Percentiles rank a stretch among this genome's conserved stretches.
Evolutionary conservation across 1,140 invertebrate genomes (phyloP).

Genomic region (Colletes latitarsis): DNA sequence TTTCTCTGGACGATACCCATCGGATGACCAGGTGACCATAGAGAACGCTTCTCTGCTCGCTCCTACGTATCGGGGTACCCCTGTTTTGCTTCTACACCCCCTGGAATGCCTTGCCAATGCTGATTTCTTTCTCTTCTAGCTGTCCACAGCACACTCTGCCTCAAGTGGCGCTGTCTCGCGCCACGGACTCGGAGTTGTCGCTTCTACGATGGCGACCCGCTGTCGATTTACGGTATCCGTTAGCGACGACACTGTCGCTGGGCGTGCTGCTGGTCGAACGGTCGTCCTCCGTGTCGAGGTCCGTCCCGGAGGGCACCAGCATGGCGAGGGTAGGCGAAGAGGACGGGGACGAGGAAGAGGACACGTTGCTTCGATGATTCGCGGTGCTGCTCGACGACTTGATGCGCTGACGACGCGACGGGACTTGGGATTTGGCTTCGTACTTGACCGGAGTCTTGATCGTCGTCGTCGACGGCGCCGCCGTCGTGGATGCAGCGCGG

Average conservation of each 20-base stretch:
- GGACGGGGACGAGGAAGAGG: constrained; percentile 4
- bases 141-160: constrained; percentile 34
- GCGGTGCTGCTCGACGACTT: constrained; percentile 14
- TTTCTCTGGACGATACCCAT: constrained; percentile 15
- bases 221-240: constrained; percentile 14
- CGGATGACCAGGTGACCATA: constrained; percentile 21
- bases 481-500: constrained; percentile 3
- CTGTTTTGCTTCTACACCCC: constrained; percentile 20
- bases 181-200: constrained; percentile 47
- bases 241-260: not conserved
- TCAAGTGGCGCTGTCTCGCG: constrained; percentile 57
- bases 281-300: constrained; percentile 1
- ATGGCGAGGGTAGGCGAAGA: constrained; percentile 42
- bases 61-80: constrained; percentile 15
- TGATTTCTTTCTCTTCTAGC: constrained; percentile 58
- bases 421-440: constrained; percentile 6
- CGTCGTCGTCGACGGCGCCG: constrained; percentile 54
- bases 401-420: constrained; percentile 22
- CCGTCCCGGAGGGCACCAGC: constrained; percentile 22
- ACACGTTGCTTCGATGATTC: constrained; percentile 6
- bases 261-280: not conserved
- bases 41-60: constrained; percentile 29
- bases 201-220: constrained; percentile 24
- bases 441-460: constrained; percentile 16
- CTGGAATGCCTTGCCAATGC: constrained; percentile 64